Evolutionary conservation across 1,140 invertebrate genomes (phyloP), one percentile per base, ranked within the genome.

Genomic region (Aradophagus sp.): DNA sequence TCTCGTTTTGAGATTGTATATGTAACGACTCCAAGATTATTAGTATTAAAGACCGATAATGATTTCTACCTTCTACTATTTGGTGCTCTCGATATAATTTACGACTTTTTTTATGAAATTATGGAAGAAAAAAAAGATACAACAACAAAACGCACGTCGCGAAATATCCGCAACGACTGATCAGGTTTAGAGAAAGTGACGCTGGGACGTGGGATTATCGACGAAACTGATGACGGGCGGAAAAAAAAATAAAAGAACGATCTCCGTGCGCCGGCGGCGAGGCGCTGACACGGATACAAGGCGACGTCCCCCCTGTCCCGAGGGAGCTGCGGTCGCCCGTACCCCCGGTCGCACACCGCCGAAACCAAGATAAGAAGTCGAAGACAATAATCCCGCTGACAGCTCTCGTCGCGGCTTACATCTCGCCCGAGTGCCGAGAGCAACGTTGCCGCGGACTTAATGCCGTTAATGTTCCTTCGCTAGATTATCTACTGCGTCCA

Each of bases 321-420:
- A 5, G 80, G 76, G 81, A 79, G 8, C 34, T 41, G 62, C 58
- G 58, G 55, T 61, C 45, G 36, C 16, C 58, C 58, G 36, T 75
- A 47, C 23, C 41, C 58, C 50, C 47, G 36, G 38, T 55, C 42
- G 61, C 65, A 11, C 23, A 5, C 31, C 17, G 74, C 76, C 67
- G 38, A 38, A 45, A 14, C 62, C 62, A 58, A 76, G 79, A 84
- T 84, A 84, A 85, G 79, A 84, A 81, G 74, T 74, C 75, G 74
- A 77, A 79, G 84, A 86, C 84, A 86, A 85, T 85, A 86, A 86
- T 84, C 81, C 82, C 70, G 73, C 80, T 85, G 83, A 86, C 84
- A 83, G 81, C 50, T 75, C 70, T 73, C 76, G 76, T 76, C 74
- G 73, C 66, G 65, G 77, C 80, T 84, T 84, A 84, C 80, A 80